Conservation (phyloP, 2,113 vertebrate genomes). For the Anoplopoma fimbria region DNA sequence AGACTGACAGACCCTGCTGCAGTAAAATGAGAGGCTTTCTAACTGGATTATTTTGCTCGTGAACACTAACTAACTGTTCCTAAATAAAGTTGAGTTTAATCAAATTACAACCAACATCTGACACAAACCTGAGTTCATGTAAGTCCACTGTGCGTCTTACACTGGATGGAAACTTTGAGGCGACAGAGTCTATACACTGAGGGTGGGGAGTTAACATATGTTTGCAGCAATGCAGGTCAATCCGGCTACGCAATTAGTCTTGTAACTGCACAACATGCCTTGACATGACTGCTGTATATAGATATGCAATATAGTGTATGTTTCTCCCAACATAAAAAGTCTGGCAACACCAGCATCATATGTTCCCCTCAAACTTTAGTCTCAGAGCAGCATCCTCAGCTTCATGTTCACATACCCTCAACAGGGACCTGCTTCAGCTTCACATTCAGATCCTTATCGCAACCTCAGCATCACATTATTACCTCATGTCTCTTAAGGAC, state of each 20-base stretch:
- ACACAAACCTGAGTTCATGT: neutral
- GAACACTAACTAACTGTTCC: too few relatives aligned
- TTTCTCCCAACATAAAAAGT: neutral
- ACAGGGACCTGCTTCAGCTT: slow-evolving; percentile 3
- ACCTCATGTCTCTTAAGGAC: neutral
- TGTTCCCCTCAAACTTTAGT: neutral
- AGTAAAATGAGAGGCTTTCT: too few relatives aligned
- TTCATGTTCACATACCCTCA: slow-evolving; percentile 5
- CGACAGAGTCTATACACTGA: neutral
- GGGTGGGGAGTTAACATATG: neutral
- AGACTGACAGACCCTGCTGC: neutral
- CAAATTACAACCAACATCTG: neutral
- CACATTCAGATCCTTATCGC: neutral
- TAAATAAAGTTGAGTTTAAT: too few relatives aligned
- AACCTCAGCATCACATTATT: slow-evolving; percentile 14
- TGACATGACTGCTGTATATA: neutral
- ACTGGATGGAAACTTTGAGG: neutral
- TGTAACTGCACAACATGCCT: neutral
- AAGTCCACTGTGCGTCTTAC: neutral
- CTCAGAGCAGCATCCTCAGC: neutral
- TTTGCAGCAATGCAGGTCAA: neutral
- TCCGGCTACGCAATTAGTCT: neutral
- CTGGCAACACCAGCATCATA: neutral
- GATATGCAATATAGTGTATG: neutral
- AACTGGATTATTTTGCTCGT: too few relatives aligned